Base-by-base conservation (phyloP, 1,140 invertebrate genomes). In the Sesamia nonagrioides region DNA sequence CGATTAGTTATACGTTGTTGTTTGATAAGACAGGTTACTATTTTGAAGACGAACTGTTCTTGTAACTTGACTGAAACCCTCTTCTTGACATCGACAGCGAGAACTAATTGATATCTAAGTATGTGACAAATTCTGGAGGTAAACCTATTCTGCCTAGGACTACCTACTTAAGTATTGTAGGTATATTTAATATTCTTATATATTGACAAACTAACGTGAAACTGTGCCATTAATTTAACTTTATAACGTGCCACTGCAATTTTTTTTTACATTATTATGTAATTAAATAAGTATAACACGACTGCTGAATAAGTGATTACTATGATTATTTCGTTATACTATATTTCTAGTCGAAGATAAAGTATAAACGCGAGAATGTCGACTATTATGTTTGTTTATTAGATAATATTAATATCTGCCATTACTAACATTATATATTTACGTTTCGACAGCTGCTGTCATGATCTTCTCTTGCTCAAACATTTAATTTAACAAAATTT, bases 161-260 rank as follows among this genome's bases (percentile, higher is more conserved):
- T 85, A 87, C 83, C 82, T 86, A 82, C 79, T 88, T 83, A 86
- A 84, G 81, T 88, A 85, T 87, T 89, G 85, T 92, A 89, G 81
- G 79, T 86, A 86, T 87, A 89, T 88, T 60, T 45, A 91, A 88
- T 92, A 86, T 91, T 94, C 88, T 91, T 90, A 87, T 91, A 89
- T 89, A n/a, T 91, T 91, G 86, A 91, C 83, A 90, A 92, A 94
- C 93, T 95, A 95, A 95, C 93, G 93, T 95, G 93, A 95, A 95
- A 95, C 87, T 94, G 93, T 95, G 93, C 93, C 92, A 95, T 95
- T 93, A 86, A 90, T 92, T 91, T 93, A 93, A 93, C 92, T 93
- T 92, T 92, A 92, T 86, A 85, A 91, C 86, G 91, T 93, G 92
- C 92, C 92, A 93, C 92, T 90, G 92, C 91, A 92, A 87, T 90